Base-by-base conservation (phyloP, 2,797 vertebrate genomes). In the Hemibagrus guttatus region DNA sequence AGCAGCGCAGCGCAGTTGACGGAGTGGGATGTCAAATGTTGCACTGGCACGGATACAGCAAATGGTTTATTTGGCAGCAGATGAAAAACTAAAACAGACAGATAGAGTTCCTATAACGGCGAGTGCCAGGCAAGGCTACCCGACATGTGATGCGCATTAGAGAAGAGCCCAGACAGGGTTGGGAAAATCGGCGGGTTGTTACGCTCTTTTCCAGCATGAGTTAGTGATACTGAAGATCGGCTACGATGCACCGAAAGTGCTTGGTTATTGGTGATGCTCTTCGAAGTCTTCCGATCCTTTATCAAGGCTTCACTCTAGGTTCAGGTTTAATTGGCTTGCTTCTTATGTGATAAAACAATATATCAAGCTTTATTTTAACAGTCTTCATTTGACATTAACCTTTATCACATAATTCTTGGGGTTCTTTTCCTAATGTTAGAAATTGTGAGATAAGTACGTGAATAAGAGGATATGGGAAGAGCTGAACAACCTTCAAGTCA, bases 41-140 rank as follows among this genome's bases (percentile, higher is more conserved):
- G 46, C 89, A 86, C 92, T 95, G 94, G 93, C 94, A 93, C 85
- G 83, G 89, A 89, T 88, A 88, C 92, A 90, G 90, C 90, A 85
- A 91, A 89, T 89, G 91, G 84, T 85, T 91, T 92, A 89, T 90
- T 91, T 94, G 94, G 94, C 93, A 94, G 88, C 84, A 92, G 92
- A 95, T 95, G 91, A 84, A 87, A 87, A 89, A 84, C 79, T 84
- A 54, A 79, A 88, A 85, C 92, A 92, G 86, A 88, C 90, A 93
- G 91, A 94, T 93, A 94, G 92, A 94, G 94, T 95, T 94, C 91
- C 93, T 92, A 94, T 93, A 92, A 90, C 90, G 58, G 88, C 59
- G 76, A 91, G 89, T 91, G 93, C 93, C 93, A 93, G 91, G 85
- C 87, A 78, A 58, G 87, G 92, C 94, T 95, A 92, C 92, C 93